Evolutionary conservation across 2,113 vertebrate species (phyloP), one percentile per base, ranked within the genome.

Genomic region (Nycticorax nycticorax): DNA sequence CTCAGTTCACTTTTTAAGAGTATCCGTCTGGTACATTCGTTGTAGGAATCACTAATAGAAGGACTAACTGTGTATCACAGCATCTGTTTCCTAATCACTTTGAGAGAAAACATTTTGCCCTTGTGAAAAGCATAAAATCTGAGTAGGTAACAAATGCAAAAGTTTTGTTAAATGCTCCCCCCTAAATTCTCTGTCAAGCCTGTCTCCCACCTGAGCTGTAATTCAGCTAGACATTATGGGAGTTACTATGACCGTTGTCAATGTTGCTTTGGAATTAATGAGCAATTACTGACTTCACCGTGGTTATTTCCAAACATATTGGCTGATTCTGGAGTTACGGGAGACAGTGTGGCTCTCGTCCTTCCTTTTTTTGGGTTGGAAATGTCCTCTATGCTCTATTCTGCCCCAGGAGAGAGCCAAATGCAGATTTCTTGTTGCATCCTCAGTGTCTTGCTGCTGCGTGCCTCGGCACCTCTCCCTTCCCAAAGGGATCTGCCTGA

Each of bases 341-440:
- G 59, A 19, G 3, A 14, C 11, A 35, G 0, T 0, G 1, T 47
- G 9, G 16, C 19, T 85, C 28, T 16, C 0, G 0, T 23, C 8
- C 4, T 63, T n/a, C 3, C 1, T 8, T 30, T 85, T 90, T 27
- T 11, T 9, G 23, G 23, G 43, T 28, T 62, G 74, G 28, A 72
- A 79, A 47, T 63, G 13, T 9, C 26, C 23, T 66, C 55, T 30
- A 3, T 0, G 5, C 27, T 26, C 3, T 33, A 13, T 9, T 19
- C 21, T 73, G 24, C 27, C 37, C 32, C 30, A 21, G 17, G 27
- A 57, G 24, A 62, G 39, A 20, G 10, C 8, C 32, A 52, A 16
- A 15, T 2, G 7, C 1, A 1, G 39, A 27, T 56, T 87, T 87
- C 1, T 0, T 22, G 43, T 48, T 77, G 35, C 15, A 7, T 39